These are phyloP conservation scores for Lapara coniferarum DNA, from an alignment of 2,888 invertebrate genomes.

Conservation along the genomic window DNA sequence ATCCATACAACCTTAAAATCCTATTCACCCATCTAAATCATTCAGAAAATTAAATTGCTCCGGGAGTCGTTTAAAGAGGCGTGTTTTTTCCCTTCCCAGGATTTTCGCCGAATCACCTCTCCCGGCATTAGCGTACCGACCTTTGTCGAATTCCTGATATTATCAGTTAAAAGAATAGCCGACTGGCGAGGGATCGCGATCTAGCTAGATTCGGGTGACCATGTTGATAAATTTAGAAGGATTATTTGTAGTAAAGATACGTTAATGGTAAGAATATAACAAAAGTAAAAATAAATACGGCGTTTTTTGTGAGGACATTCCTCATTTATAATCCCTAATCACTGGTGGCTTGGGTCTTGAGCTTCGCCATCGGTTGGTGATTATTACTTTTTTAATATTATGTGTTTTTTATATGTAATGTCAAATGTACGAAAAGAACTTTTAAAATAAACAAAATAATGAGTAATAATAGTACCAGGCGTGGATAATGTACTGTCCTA, in stretches of 20 bases:
- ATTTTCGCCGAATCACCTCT: slow-evolving; percentile 27
- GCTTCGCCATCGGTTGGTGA: too few species aligned
- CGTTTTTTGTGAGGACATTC: too few species aligned
- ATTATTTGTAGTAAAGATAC: neutral
- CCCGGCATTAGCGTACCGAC: slow-evolving; percentile 26
- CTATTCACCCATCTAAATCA: slow-evolving; percentile 33
- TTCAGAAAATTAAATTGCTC: slow-evolving; percentile 29
- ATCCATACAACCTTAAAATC: neutral
- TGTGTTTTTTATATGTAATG: too few species aligned
- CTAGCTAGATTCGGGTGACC: slow-evolving; percentile 1
- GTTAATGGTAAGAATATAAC: neutral
- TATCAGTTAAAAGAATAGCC: slow-evolving; percentile 41
- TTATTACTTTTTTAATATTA: too few species aligned
- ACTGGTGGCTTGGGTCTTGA: too few species aligned
- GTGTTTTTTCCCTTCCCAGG: slow-evolving; percentile 20
- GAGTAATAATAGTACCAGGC: too few species aligned
- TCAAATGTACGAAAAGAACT: too few species aligned
- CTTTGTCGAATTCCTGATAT: slow-evolving; percentile 33
- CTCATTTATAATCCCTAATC: too few species aligned
- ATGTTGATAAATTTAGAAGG: neutral
- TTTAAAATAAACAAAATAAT: too few species aligned
- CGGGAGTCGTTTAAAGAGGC: slow-evolving; percentile 21
- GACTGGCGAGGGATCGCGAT: slow-evolving; percentile 30
- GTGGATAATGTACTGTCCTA: too few species aligned
- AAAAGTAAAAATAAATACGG: too few species aligned